Evolutionary conservation across 2,113 vertebrate species (phyloP).

Genomic region (Sphaerodactylus townsendi): DNA sequence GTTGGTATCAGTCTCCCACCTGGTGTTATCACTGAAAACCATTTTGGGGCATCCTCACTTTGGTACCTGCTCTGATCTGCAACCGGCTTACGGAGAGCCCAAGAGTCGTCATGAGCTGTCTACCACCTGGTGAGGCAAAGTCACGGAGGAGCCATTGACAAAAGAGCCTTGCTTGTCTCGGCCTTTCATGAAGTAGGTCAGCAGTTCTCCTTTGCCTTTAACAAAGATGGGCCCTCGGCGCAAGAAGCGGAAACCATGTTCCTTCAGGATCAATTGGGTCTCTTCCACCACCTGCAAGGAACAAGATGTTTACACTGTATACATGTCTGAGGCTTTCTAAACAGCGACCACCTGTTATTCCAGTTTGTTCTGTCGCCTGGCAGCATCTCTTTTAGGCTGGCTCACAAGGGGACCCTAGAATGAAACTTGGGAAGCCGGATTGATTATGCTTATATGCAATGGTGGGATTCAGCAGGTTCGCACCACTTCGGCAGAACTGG

Average conservation of each 20-base stretch:
- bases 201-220: slow-evolving; percentile 94
- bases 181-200: slow-evolving; percentile 94
- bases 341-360: no score
- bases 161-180: slow-evolving; percentile 89
- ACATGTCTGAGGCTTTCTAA: background rate
- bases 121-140: slow-evolving; percentile 93
- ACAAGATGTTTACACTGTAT: background rate
- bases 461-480: no score
- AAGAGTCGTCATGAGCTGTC: slow-evolving; percentile 80
- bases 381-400: slow-evolving; percentile 1
- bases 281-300: slow-evolving; percentile 90
- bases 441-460: background rate
- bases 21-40: background rate
- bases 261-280: slow-evolving; percentile 90
- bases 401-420: background rate
- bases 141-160: slow-evolving; percentile 84
- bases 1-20: background rate
- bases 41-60: rapidly evolving
- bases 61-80: background rate
- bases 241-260: slow-evolving; percentile 92
- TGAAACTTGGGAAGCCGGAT: no score
- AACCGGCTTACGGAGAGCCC: rapidly evolving
- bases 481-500: no score
- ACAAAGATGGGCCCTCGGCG: slow-evolving; percentile 91
- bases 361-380: rapidly evolving